Base-by-base conservation (phyloP, 2,888 invertebrate species). In the Oligia strigilis region DNA sequence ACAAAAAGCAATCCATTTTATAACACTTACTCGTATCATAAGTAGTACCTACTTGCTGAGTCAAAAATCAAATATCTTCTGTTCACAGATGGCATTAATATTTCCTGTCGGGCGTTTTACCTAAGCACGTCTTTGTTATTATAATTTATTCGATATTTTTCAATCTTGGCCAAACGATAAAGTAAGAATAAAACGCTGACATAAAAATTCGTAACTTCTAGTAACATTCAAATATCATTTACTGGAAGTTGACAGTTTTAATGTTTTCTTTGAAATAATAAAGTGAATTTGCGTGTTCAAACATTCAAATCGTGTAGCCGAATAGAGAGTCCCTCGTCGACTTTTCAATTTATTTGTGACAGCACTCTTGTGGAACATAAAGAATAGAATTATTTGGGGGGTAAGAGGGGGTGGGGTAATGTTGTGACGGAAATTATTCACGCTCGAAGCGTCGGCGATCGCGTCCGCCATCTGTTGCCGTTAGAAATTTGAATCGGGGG, bases 371-470 rank as follows among this genome's bases (percentile, higher is more conserved):
- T 88, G 90, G 88, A 90, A 89, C 89, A 87, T 91, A 91, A 92
- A 90, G 89, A 92, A 92, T 91, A 86, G 81, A 91, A 93, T 92
- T 92, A 92, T 92, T 93, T 91, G 84, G 88, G 74, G 74, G 81
- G 81, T 69, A 84, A 75, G 91, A 90, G 80, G 87, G 83, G 83
- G 87, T 81, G 83, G 85, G 83, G 89, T 85, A 90, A 93, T 93
- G 91, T 93, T 94, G 92, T 93, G 92, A 92, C 91, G 92, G 92
- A 93, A 93, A 94, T 94, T 94, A 94, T 94, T 94, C 92, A 92
- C 92, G 91, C 91, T 87, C 88, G 82, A 88, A 90, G 88, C 89
- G 88, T 86, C 86, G 88, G 90, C 92, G 92, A 94, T 94, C 92
- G 92, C 88, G 90, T 88, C 84, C 89, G 85, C 93, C 94, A 94